Percentiles rank a stretch among this genome's conserved stretches.
Evolutionary conservation across 1,140 invertebrate genomes (phyloP).

Genomic region (Melitaea cinxia): DNA sequence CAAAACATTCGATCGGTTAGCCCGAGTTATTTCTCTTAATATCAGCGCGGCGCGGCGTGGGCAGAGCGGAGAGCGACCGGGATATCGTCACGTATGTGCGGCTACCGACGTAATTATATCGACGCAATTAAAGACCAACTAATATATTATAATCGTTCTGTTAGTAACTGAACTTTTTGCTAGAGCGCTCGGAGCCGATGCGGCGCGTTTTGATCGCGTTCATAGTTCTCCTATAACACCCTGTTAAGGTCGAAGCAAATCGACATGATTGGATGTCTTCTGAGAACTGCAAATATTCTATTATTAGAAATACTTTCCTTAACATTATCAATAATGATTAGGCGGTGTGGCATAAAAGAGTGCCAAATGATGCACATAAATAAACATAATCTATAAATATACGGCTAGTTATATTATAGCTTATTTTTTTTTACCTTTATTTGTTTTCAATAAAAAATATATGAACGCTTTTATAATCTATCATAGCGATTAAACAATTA

Average conservation of each 20-base stretch:
- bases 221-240: conserved; percentile 58
- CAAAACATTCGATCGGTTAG: conserved; percentile 75
- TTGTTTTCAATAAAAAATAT: conserved; percentile 10
- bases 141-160: conserved; percentile 81
- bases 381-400: too few relatives aligned
- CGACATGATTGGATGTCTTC: conserved; percentile 41
- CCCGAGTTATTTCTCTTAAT: conserved; percentile 78
- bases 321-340: neutral
- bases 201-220: conserved; percentile 56
- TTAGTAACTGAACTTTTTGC: conserved; percentile 73
- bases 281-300: conserved; percentile 21
- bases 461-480: conserved; percentile 1
- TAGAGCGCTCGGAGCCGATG: conserved; percentile 60
- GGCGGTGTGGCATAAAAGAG: too few relatives aligned
- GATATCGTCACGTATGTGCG: conserved; percentile 78
- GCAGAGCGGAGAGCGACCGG: conserved; percentile 59
- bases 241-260: conserved; percentile 40
- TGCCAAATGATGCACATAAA: too few relatives aligned
- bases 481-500: conserved; percentile 45
- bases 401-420: neutral
- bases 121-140: conserved; percentile 75
- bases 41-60: conserved; percentile 61
- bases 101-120: conserved; percentile 76
- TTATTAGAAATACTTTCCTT: conserved; percentile 8
- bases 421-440: neutral